Conservation (phyloP, 2,113 vertebrate genomes). For the Apteryx mantelli region DNA sequence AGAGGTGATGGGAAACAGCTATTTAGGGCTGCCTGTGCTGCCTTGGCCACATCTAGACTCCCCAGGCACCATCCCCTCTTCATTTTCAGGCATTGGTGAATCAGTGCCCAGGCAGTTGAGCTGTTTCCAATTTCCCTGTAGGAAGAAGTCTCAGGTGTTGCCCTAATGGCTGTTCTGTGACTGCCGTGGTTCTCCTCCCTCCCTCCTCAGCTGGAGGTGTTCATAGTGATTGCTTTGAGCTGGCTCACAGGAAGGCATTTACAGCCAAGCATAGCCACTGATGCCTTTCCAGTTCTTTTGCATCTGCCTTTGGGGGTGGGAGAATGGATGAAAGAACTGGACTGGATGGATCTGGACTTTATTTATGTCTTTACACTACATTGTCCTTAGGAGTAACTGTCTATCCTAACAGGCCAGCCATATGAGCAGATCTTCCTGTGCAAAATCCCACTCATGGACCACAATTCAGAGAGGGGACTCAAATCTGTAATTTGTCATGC, state of each 20-base stretch:
- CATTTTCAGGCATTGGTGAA: neutral
- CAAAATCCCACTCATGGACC: neutral
- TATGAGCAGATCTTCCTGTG: neutral
- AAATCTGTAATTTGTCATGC: neutral
- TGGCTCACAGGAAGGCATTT: fast-evolving
- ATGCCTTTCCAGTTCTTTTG: neutral
- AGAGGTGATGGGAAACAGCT: neutral
- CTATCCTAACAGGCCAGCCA: neutral
- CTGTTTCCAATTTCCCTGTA: neutral
- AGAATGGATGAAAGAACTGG: neutral
- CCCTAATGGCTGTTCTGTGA: neutral
- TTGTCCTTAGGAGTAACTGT: neutral
- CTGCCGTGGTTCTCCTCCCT: neutral
- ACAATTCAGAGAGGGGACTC: fast-evolving
- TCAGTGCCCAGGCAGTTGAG: neutral
- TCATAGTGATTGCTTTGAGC: neutral
- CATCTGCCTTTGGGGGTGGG: neutral
- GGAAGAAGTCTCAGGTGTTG: neutral
- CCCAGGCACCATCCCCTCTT: neutral
- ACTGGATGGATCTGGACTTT: neutral
- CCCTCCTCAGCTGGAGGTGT: neutral
- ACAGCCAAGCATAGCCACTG: neutral
- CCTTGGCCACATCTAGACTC: neutral
- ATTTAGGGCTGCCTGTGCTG: neutral
- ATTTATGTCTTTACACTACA: neutral